Base-by-base conservation (phyloP, 2,113 vertebrate species). In the Cavia porcellus region DNA sequence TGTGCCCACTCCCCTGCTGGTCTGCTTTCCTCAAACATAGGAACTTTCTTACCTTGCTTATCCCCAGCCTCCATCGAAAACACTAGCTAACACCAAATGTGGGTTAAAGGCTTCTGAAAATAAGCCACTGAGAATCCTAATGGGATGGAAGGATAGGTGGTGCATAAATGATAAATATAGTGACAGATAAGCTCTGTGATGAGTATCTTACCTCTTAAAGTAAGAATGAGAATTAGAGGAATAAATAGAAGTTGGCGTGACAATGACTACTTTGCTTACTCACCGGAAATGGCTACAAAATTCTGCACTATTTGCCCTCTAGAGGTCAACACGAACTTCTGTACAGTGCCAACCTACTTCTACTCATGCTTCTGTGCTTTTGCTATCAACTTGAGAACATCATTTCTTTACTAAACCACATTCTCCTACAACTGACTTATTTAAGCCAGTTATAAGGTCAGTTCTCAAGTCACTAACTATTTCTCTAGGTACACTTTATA, bases 401-500 rank as follows among this genome's bases (percentile, higher is more conserved):
- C 42, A 94, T 66, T 74, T 96, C 62, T 61, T 95, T 12, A 79
- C 1, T 64, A 88, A 82, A 47, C 55, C 55, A 52, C 77, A 57
- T 90, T n/a, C n/a, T n/a, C n/a, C n/a, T n/a, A n/a, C 3, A 96
- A 77, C 62, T 75, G 68, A 15, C 25, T 93, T 97, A 89, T 86
- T 93, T 92, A 84, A 97, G 93, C 25, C 47, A 92, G 45, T 79
- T 87, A 30, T 72, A 97, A 95, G 38, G 22, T 80, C 93, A 86
- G 75, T 96, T 97, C 87, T 84, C 38, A 80, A 96, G 90, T 64
- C 96, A 90, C 88, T 84, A 82, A 74, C 90, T 68, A 93, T 86
- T 80, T 62, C 82, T 85, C 10, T n/a, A 86, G 25, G 82, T 47
- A 25, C 47, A 85, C 77, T 96, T 94, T 75, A 84, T 82, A 87